A percentile compares a stretch with the other conserved stretches of the same genome.
These are phyloP conservation scores for Pteromalus puparum DNA, from an alignment of 1,140 invertebrate species.

Conservation along the genomic window DNA sequence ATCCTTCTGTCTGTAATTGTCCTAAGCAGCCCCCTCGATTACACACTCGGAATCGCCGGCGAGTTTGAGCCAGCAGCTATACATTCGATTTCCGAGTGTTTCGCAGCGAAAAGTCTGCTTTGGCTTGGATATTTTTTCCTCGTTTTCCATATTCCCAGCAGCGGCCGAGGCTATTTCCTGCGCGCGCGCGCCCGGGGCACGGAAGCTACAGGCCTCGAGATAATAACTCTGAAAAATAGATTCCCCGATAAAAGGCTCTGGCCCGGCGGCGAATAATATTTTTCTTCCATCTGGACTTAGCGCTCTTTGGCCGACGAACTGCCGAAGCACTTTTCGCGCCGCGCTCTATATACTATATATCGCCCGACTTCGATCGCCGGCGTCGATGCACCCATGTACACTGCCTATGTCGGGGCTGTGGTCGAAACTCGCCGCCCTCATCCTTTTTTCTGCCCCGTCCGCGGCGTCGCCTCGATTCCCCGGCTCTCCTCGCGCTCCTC, in stretches of 20 bases:
- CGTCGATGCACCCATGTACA: background rate
- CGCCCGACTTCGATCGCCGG: too few species aligned
- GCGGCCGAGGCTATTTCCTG: slow-evolving; percentile 35
- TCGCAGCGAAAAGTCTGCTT: background rate
- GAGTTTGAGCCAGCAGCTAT: slow-evolving; percentile 16
- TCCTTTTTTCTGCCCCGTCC: background rate
- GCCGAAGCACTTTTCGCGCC: background rate
- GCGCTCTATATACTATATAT: too few species aligned
- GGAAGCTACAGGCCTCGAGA: slow-evolving; percentile 9
- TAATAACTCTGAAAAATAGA: slow-evolving; percentile 61
- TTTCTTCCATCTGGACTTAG: slow-evolving; percentile 56
- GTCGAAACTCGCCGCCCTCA: too few species aligned
- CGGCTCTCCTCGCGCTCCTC: background rate
- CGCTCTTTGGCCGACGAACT: slow-evolving; percentile 17
- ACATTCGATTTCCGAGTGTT: too few species aligned
- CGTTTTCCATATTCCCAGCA: background rate
- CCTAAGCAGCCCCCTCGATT: slow-evolving; percentile 39
- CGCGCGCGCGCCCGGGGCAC: background rate
- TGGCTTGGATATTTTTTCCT: slow-evolving; percentile 8
- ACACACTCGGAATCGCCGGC: slow-evolving; percentile 9
- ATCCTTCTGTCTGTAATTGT: too few species aligned
- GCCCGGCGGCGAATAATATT: slow-evolving; percentile 55
- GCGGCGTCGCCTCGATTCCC: too few species aligned
- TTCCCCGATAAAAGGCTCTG: slow-evolving; percentile 56
- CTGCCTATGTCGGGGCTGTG: too few species aligned